phyloP scores from a whole-genome alignment of 1,140 invertebrate species.

The Leucophenga varia region DNA sequence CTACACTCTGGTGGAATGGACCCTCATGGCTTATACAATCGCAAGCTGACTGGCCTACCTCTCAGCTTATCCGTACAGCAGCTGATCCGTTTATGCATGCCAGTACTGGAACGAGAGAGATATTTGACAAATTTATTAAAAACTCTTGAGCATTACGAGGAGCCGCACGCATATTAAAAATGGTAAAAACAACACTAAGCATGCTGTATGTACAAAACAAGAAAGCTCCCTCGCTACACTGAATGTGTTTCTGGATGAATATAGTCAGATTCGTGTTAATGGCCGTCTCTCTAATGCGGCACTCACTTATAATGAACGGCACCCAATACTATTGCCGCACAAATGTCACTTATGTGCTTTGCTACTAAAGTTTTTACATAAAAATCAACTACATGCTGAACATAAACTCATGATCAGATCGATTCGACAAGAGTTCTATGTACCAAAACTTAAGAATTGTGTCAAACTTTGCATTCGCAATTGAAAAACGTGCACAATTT shows the following conservation, averaged over 20 bases:
- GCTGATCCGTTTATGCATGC: too few relatives aligned
- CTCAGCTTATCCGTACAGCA: too few relatives aligned
- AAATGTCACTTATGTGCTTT: not conserved
- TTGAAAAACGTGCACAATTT: not conserved
- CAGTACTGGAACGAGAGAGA: too few relatives aligned
- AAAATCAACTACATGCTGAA: slow-evolving; percentile 1
- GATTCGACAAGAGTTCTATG: slow-evolving; percentile 3
- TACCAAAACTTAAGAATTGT: not conserved
- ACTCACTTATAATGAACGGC: slow-evolving; percentile 1
- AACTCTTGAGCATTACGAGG: too few relatives aligned
- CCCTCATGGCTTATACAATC: too few relatives aligned
- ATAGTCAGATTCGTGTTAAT: not conserved
- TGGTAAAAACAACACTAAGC: too few relatives aligned
- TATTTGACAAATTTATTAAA: too few relatives aligned
- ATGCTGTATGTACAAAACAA: too few relatives aligned
- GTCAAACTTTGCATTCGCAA: not conserved
- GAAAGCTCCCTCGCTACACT: not conserved
- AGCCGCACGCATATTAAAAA: too few relatives aligned
- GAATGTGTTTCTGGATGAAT: not conserved
- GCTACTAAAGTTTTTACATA: not conserved
- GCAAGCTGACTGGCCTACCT: too few relatives aligned
- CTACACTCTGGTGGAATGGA: too few relatives aligned
- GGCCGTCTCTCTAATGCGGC: not conserved
- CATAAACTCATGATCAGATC: not conserved
- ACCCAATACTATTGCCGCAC: slow-evolving; percentile 4